Base-by-base conservation (phyloP, 2,888 invertebrate species). In the Platycheirus albimanus region DNA sequence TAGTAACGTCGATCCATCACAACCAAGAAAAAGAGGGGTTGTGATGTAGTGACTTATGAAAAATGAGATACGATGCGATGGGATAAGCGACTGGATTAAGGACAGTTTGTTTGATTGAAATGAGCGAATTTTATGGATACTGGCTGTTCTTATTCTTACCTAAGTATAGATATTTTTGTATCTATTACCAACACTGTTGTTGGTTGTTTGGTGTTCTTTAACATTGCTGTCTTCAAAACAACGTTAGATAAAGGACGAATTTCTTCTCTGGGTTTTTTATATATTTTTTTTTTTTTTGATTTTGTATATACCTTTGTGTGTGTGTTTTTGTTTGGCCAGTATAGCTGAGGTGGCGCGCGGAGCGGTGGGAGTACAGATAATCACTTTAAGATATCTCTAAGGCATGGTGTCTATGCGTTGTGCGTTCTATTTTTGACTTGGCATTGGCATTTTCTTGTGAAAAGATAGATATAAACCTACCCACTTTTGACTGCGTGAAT, bases 41-140 rank as follows among this genome's bases (percentile, higher is more conserved):
- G n/a, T n/a, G 47, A 24, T 38, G 70, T 70, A 38, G 33, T 47
- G 54, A 58, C 11, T 41, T 76, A 61, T 81, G 81, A 81, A 76
- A 71, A 76, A 81, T 81, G 70, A 67, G 61, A 54, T 76, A 58
- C 56, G 24, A 66, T 71, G 45, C 11, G 38, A 66, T 33, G 19
- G 41, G 38, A 13, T 13, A 17, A 33, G 17, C 19, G 11, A 69
- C 54, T 64, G 49, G 63, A 69, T 75, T 66, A 49, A 24, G 45
- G 63, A 70, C 66, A 45, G 71, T 71, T 81, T 52, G 61, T 70
- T 61, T 81, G 81, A 81, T 76, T 76, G 71, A 71, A 76, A 67
- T 81, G 76, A 41, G 30, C 33, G 45, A 38, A 64, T 43, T 81
- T 81, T 76, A 43, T 61, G 58, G 38, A 64, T 20, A 61, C 8